A percentile compares a stretch with the other conserved stretches of the same genome.
Evolutionary conservation across 1,140 invertebrate species (phyloP).

Genomic region (Drosophila baimaii): DNA sequence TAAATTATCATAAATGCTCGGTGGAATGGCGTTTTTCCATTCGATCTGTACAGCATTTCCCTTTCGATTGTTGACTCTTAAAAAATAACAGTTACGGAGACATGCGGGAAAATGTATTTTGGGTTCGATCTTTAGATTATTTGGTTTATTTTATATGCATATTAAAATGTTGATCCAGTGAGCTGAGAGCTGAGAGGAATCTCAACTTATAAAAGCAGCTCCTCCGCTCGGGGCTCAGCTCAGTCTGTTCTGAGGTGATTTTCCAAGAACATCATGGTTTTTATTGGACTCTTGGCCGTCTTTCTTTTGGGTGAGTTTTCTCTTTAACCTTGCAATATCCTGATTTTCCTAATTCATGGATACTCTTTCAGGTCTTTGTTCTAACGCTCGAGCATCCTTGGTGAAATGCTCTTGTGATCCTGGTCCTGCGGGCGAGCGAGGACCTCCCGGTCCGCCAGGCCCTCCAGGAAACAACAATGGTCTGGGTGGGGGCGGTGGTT

Average conservation of each 20-base stretch:
- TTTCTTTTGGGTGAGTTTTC: conserved; percentile 50
- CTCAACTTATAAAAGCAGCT: conserved; percentile 54
- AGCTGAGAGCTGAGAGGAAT: too few species aligned
- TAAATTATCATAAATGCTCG: conserved; percentile 55
- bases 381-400: conserved; percentile 37
- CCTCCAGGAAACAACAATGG: conserved; percentile 20
- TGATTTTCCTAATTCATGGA: too few species aligned
- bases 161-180: conserved; percentile 17
- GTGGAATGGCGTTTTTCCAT: conserved; percentile 28
- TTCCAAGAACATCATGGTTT: conserved; percentile 47
- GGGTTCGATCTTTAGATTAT: conserved; percentile 36
- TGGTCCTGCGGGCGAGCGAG: conserved; percentile 48
- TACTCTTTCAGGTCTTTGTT: conserved; percentile 39
- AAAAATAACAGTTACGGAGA: conserved; percentile 56
- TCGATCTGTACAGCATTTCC: conserved; percentile 37
- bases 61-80: conserved; percentile 26
- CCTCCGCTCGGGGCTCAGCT: background rate
- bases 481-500: background rate
- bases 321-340: background rate
- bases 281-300: conserved; percentile 11
- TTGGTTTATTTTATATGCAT: conserved; percentile 29
- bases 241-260: conserved; percentile 35
- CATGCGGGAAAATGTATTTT: conserved; percentile 40
- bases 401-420: conserved; percentile 69
- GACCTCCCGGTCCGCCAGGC: conserved; percentile 62